phyloP scores from a whole-genome alignment of 2,888 invertebrate species.

The Gibbula magus region DNA sequence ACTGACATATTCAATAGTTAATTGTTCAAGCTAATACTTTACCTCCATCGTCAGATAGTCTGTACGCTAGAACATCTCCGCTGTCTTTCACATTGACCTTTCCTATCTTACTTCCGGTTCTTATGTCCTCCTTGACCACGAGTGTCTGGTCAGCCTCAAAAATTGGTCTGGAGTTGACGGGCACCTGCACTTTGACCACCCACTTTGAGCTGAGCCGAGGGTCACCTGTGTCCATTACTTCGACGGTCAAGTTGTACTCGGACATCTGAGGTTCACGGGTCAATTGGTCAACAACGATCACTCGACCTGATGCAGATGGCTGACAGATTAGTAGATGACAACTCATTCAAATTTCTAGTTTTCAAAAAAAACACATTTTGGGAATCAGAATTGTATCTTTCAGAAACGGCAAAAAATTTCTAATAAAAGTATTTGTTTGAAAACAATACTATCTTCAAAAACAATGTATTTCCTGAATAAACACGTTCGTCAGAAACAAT shows the following conservation, averaged over 20 bases:
- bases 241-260: conserved; percentile 23
- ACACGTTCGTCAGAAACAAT: no score
- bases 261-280: conserved; percentile 16
- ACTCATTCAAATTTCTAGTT: background rate
- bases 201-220: conserved; percentile 26
- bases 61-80: background rate
- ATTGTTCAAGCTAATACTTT: no score
- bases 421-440: no score
- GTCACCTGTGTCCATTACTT: conserved; percentile 33
- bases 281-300: conserved; percentile 22
- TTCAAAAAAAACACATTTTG: background rate
- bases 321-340: background rate
- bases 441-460: no score
- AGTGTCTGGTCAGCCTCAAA: background rate
- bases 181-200: conserved; percentile 31
- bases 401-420: no score
- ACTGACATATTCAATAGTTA: no score
- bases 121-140: background rate
- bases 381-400: no score
- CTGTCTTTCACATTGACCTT: background rate
- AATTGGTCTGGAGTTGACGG: conserved; percentile 29
- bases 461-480: no score
- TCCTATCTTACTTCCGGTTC: background rate
- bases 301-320: conserved; percentile 3
- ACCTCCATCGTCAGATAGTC: background rate